A percentile compares a stretch with the other conserved stretches of the same genome.
phyloP scores from a whole-genome alignment of 2,888 invertebrate species.

The Lepidonotus clava region DNA sequence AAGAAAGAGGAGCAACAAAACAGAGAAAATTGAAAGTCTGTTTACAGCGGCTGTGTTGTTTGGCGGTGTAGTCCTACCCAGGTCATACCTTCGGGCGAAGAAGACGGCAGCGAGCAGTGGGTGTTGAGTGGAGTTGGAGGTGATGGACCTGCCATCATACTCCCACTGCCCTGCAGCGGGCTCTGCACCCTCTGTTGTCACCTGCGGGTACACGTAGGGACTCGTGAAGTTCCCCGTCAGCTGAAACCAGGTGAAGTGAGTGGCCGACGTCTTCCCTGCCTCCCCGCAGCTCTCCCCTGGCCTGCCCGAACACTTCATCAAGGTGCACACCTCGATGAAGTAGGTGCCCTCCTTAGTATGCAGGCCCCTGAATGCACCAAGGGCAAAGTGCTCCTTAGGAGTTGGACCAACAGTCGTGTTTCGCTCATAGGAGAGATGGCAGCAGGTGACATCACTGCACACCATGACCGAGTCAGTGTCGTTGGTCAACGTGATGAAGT shows the following conservation, averaged over 20 bases:
- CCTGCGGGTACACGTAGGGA: slow-evolving; percentile 56
- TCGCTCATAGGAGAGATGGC: slow-evolving; percentile 56
- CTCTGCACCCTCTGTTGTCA: slow-evolving; percentile 19
- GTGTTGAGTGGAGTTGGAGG: slow-evolving; percentile 18
- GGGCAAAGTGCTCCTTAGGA: slow-evolving; percentile 65
- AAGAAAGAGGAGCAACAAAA: too few relatives aligned
- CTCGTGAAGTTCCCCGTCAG: slow-evolving; percentile 59
- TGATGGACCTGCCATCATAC: slow-evolving; percentile 49
- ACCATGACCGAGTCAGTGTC: slow-evolving; percentile 62
- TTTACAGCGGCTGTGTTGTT: too few relatives aligned
- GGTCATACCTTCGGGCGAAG: slow-evolving; percentile 54
- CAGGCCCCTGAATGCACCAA: slow-evolving; percentile 72
- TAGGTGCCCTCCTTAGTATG: slow-evolving; percentile 70
- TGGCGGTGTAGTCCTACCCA: too few relatives aligned
- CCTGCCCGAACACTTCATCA: slow-evolving; percentile 67
- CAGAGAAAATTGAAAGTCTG: too few relatives aligned
- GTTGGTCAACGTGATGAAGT: slow-evolving; percentile 57
- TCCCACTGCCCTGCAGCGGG: slow-evolving; percentile 50
- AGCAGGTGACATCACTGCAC: slow-evolving; percentile 70
- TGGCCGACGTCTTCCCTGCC: slow-evolving; percentile 2
- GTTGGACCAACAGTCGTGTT: not conserved
- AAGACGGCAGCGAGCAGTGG: slow-evolving; percentile 43
- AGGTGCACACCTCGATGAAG: slow-evolving; percentile 70
- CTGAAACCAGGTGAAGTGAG: slow-evolving; percentile 53
- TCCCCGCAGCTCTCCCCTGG: slow-evolving; percentile 64